A percentile compares a stretch with the other conserved stretches of the same genome.
phyloP scores from a whole-genome alignment of 2,797 vertebrate species.

The Sebastolobus altivelis region DNA sequence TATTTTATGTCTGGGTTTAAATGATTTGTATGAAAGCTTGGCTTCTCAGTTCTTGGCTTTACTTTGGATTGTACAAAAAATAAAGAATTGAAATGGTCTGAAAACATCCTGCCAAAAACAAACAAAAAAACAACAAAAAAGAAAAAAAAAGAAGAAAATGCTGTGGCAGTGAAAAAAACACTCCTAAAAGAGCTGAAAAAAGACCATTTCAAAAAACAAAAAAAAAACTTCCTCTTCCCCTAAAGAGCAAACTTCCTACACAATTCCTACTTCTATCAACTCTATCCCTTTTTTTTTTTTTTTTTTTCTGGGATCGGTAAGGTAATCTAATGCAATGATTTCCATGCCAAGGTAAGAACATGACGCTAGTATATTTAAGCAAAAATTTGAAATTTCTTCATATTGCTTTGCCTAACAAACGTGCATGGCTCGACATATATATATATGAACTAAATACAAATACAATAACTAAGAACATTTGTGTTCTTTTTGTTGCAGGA shows the following conservation, averaged over 20 bases:
- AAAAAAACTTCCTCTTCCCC: slow-evolving; percentile 86
- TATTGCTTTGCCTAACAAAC: background rate
- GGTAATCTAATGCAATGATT: slow-evolving; percentile 30
- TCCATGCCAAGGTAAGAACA: slow-evolving; percentile 60
- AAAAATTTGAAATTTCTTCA: background rate
- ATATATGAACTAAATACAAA: background rate
- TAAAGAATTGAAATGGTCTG: slow-evolving; percentile 99
- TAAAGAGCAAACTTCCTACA: slow-evolving; percentile 90
- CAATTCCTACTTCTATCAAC: slow-evolving; percentile 4
- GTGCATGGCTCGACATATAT: background rate
- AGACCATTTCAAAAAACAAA: slow-evolving; percentile 85
- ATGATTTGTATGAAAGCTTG: slow-evolving; percentile 98
- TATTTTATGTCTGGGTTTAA: slow-evolving; percentile 98
- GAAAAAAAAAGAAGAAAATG: slow-evolving; percentile 57
- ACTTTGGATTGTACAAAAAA: slow-evolving; percentile 95
- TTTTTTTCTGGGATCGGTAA: slow-evolving; percentile 46
- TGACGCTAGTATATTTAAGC: background rate
- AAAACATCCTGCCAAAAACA: slow-evolving; percentile 83
- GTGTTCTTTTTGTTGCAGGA: slow-evolving; percentile 56
- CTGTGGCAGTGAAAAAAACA: slow-evolving; percentile 67
- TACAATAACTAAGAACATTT: background rate
- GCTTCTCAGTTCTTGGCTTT: slow-evolving; percentile 92
- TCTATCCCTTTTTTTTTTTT: background rate
- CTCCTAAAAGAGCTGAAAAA: slow-evolving; percentile 66
- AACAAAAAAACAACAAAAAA: slow-evolving; percentile 60